These are phyloP conservation scores for Varecia variegata DNA, from an alignment of 2,797 vertebrate species.

Conservation along the genomic window DNA sequence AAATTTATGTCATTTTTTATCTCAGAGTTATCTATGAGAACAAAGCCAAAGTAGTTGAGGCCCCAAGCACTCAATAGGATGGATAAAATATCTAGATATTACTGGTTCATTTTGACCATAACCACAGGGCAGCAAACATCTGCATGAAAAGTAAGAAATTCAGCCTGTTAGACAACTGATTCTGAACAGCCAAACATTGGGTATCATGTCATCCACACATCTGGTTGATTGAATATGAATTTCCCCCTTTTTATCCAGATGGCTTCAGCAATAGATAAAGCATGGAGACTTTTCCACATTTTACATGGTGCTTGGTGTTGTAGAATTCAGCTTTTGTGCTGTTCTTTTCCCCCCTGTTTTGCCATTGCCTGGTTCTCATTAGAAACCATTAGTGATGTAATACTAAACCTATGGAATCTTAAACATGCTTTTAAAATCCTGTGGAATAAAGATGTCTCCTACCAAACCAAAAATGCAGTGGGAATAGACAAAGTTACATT, in stretches of 20 bases:
- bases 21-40: not conserved
- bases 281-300: constrained; percentile 11
- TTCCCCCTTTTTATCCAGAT: constrained; percentile 37
- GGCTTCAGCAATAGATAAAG: constrained; percentile 43
- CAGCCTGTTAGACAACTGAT: not conserved
- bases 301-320: constrained; percentile 42
- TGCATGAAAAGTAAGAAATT: not conserved
- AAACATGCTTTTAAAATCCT: constrained; percentile 81
- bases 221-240: constrained; percentile 30
- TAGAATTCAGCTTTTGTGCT: constrained; percentile 56
- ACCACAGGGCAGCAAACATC: not conserved
- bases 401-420: constrained; percentile 81
- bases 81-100: not conserved
- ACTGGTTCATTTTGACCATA: not conserved
- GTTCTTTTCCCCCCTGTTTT: constrained; percentile 34
- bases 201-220: not conserved
- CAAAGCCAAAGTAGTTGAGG: not conserved
- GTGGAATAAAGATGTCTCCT: constrained; percentile 71
- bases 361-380: constrained; percentile 83
- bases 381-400: constrained; percentile 81
- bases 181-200: not conserved
- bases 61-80: not conserved
- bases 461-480: constrained; percentile 71
- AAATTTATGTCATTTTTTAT: not conserved
- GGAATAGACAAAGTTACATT: constrained; percentile 64